Base-by-base conservation (phyloP, 30 jellyfish, hydroid and myxozoan genomes). In the Chrysaora quinquecirrha region DNA sequence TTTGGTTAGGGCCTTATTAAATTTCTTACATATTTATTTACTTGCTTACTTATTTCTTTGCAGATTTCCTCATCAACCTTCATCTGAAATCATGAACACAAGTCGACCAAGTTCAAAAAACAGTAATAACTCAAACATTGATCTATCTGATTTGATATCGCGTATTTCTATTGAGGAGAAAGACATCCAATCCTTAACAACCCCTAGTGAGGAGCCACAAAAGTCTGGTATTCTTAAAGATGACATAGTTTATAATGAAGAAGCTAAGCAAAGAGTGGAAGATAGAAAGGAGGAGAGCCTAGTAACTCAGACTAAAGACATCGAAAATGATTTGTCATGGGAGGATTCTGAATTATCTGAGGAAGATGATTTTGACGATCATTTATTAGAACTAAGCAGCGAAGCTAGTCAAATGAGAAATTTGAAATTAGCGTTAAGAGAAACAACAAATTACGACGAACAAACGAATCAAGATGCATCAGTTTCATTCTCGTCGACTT, bases 401-500 rank as follows among this genome's bases (percentile, higher is more conserved):
- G n/a, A n/a, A n/a, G n/a, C n/a, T n/a, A n/a, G n/a, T n/a, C n/a
- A n/a, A n/a, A n/a, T n/a, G n/a, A n/a, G n/a, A n/a, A n/a, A n/a
- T n/a, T n/a, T n/a, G n/a, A n/a, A n/a, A n/a, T n/a, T n/a, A n/a
- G n/a, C n/a, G n/a, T n/a, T n/a, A n/a, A n/a, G n/a, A n/a, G n/a
- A n/a, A n/a, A n/a, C n/a, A n/a, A n/a, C n/a, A n/a, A n/a, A n/a
- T n/a, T n/a, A n/a, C n/a, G 54, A 38, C 3, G 75, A 66, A 31
- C 3, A 52, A 34, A 52, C 35, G 11, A 27, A 52, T 20, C 58
- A 48, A 38, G 64, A 75, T 75, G 81, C 65, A 18, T 65, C 83
- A 18, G 58, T 47, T 22, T 78, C 89, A 54, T 80, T 80, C 67
- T 80, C 90, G 24, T 80, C 90, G 48, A 80, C 90, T 4, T 66